A percentile compares a stretch with the other conserved stretches of the same genome.
Conservation (phyloP, 1,140 invertebrate species). For the Asbolus verrucosus region DNA sequence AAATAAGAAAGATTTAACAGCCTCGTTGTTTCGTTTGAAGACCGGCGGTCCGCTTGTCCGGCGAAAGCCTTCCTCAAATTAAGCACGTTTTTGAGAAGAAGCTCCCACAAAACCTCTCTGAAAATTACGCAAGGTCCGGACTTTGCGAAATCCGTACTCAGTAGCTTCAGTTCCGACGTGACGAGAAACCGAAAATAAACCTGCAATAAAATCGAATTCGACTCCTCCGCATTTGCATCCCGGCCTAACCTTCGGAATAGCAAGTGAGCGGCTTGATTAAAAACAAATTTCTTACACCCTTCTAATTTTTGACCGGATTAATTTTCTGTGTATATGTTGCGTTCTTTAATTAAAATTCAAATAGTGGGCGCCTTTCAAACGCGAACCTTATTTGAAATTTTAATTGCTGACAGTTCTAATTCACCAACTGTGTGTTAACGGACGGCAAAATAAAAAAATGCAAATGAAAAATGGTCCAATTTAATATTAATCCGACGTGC, state of each 20-base stretch:
- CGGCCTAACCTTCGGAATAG: neutral
- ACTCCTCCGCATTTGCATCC: conserved; percentile 20
- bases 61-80: conserved; percentile 17
- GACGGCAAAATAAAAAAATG: conserved; percentile 28
- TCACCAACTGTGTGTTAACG: conserved; percentile 20
- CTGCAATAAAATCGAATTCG: conserved; percentile 41
- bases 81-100: conserved; percentile 33
- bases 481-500: conserved; percentile 28
- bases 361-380: neutral
- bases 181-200: conserved; percentile 31
- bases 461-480: conserved; percentile 31
- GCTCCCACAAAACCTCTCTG: conserved; percentile 27
- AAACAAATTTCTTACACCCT: conserved; percentile 15
- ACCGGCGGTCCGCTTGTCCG: neutral
- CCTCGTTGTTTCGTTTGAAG: neutral
- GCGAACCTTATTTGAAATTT: conserved; percentile 23
- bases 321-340: conserved; percentile 13
- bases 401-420: conserved; percentile 33
- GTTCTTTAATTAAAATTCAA: conserved; percentile 13
- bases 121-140: conserved; percentile 41
- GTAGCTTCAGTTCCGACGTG: conserved; percentile 36
- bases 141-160: conserved; percentile 37
- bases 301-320: conserved; percentile 12
- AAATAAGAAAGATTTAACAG: no score
- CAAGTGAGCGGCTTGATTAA: conserved; percentile 30